These are phyloP conservation scores for Poecilia latipinna DNA, from an alignment of 2,113 vertebrate species.

Conservation along the genomic window DNA sequence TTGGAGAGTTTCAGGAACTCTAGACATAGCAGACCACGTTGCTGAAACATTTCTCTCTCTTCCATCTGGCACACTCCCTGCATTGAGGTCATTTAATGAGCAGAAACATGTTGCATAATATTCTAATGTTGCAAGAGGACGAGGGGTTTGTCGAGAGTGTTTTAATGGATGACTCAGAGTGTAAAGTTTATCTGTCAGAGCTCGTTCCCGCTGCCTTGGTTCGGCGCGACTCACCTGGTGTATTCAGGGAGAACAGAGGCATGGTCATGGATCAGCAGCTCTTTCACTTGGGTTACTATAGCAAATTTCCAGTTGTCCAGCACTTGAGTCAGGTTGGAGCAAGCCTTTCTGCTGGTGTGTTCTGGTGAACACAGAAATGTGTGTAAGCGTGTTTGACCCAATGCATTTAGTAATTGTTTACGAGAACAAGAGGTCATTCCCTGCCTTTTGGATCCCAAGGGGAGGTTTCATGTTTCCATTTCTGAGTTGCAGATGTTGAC, in stretches of 20 bases:
- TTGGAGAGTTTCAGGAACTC: background rate
- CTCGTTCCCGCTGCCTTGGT: background rate
- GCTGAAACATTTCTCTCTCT: conserved; percentile 37
- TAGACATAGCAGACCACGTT: conserved; percentile 5
- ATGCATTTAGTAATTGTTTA: background rate
- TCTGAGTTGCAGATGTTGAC: conserved; percentile 61
- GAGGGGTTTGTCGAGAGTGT: conserved; percentile 33
- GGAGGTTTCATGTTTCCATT: conserved; percentile 64
- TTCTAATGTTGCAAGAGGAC: background rate
- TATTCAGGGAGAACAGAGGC: conserved; percentile 88
- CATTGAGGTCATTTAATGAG: conserved; percentile 48
- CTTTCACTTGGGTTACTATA: conserved; percentile 86
- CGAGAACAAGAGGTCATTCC: background rate
- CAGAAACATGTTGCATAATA: conserved; percentile 31
- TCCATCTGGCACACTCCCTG: conserved; percentile 25
- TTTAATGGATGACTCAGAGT: background rate
- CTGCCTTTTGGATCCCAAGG: conserved; percentile 15
- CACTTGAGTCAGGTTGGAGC: conserved; percentile 87
- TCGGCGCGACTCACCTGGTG: conserved; percentile 76
- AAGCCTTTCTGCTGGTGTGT: conserved; percentile 63
- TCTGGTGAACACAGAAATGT: conserved; percentile 27
- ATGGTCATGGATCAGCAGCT: conserved; percentile 86
- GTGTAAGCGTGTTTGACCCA: background rate
- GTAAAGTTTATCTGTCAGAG: background rate
- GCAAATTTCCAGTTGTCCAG: conserved; percentile 94